Evolutionary conservation across 2,797 vertebrate genomes (phyloP), one percentile per base, ranked within the genome.

Genomic region (Remorina albescens): DNA sequence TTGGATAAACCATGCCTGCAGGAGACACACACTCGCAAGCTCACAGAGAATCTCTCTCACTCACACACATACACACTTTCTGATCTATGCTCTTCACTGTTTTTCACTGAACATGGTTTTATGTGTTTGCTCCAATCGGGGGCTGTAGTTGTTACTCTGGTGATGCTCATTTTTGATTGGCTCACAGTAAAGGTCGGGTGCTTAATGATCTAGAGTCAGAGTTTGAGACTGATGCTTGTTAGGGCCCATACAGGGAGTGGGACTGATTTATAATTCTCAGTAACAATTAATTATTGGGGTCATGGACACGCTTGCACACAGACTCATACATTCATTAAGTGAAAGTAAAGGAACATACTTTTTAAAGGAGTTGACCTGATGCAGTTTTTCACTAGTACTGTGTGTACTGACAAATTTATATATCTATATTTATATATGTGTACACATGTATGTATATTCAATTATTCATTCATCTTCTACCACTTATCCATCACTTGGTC

Each of bases 1-100:
- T 90, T 91, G 86, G 85, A 88, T 85, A 89, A 90, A 89, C 83
- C 77, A 63, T 85, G 87, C 84, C 87, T 88, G 69, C 79, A 89
- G 89, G 75, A 90, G 5, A 64, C 61, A 75, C 44, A 50, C 32
- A 63, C 61, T 60, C 18, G 19, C 71, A 61, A n/a, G 39, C 49
- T 58, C 42, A 55, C 42, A 71, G 56, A 63, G 15, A 67, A 21
- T 28, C n/a, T n/a, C n/a, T n/a, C n/a, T n/a, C n/a, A n/a, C n/a
- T n/a, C n/a, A n/a, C n/a, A n/a, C 67, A 68, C 56, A 59, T 64
- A 82, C 81, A 82, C 72, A 50, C 66, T 54, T 61, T 44, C 41
- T 65, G 61, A 86, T 86, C 78, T 74, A 64, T 76, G 61, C 50
- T 64, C 28, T 72, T 13, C 60, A 18, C 51, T 65, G 57, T 36